phyloP scores from a whole-genome alignment of 2,113 vertebrate species.

The Aphelocoma coerulescens region DNA sequence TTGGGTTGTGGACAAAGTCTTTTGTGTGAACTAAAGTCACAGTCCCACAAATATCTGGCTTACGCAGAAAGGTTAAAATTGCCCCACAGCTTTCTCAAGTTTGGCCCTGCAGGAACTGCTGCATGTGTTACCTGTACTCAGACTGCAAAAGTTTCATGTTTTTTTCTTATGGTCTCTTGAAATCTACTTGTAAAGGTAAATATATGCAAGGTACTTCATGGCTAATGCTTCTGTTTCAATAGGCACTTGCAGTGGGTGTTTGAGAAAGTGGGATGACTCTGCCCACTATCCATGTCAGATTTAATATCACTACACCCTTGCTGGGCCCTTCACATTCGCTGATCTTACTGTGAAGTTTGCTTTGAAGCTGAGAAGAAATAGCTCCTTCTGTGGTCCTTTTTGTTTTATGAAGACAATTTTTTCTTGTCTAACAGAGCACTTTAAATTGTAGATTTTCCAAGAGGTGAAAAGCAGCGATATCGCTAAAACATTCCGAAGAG shows the following conservation, averaged over 20 bases:
- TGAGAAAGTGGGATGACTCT: neutral
- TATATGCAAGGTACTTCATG: neutral
- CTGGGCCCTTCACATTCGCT: neutral
- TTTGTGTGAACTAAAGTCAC: slow-evolving; percentile 5
- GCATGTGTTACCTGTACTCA: neutral
- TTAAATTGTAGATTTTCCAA: slow-evolving; percentile 81
- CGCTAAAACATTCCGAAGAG: slow-evolving; percentile 83
- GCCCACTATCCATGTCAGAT: neutral
- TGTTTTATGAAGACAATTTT: neutral
- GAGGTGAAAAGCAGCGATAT: slow-evolving; percentile 84
- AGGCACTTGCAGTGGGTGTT: neutral
- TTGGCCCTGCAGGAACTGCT: neutral
- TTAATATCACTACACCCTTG: neutral
- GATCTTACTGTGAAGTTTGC: neutral
- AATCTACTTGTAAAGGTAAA: neutral
- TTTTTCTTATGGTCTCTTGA: neutral
- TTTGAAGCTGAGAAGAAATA: neutral
- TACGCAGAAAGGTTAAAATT: neutral
- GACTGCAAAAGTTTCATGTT: neutral
- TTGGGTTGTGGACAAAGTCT: neutral
- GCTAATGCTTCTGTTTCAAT: neutral
- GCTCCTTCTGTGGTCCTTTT: neutral
- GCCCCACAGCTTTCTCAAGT: slow-evolving; percentile 5
- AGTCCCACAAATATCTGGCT: neutral
- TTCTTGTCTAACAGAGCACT: neutral